Percentiles rank a stretch among this genome's conserved stretches.
Evolutionary conservation across 1,140 invertebrate genomes (phyloP).

Genomic region (Daktulosphaira vitifoliae): DNA sequence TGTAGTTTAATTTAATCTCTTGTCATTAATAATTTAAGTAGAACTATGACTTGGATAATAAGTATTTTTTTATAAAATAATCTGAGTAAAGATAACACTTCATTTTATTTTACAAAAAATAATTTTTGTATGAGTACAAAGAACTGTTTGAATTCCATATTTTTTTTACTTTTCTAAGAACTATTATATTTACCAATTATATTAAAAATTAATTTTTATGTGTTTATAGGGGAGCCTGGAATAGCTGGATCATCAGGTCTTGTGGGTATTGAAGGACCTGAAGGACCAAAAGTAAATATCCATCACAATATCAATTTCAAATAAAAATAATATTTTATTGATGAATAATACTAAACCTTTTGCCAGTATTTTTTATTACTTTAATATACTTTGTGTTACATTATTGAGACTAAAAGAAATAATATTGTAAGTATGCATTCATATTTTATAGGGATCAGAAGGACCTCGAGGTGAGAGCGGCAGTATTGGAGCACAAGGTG

Average conservation of each 20-base stretch:
- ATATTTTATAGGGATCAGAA: conserved; percentile 52
- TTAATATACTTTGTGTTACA: background rate
- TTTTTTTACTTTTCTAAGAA: too few relatives aligned
- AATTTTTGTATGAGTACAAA: too few relatives aligned
- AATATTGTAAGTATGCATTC: background rate
- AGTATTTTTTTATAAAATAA: too few relatives aligned
- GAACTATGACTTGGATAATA: too few relatives aligned
- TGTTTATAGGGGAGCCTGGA: conserved; percentile 55
- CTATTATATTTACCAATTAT: too few relatives aligned
- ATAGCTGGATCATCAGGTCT: conserved; percentile 55
- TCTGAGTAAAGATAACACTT: too few relatives aligned
- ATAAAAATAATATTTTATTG: background rate
- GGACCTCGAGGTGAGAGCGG: conserved; percentile 69
- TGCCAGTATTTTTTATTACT: background rate
- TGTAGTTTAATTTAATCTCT: too few relatives aligned
- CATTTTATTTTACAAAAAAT: too few relatives aligned
- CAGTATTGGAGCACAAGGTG: conserved; percentile 49
- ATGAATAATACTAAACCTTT: conserved; percentile 6
- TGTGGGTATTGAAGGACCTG: conserved; percentile 68
- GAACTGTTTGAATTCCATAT: too few relatives aligned
- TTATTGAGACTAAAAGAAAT: background rate
- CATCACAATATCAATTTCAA: conserved; percentile 18
- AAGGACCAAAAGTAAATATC: conserved; percentile 61
- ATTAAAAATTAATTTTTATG: background rate
- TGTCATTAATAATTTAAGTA: too few relatives aligned